phyloP scores from a whole-genome alignment of 2,113 vertebrate species.

The Sebastes schlegelii region DNA sequence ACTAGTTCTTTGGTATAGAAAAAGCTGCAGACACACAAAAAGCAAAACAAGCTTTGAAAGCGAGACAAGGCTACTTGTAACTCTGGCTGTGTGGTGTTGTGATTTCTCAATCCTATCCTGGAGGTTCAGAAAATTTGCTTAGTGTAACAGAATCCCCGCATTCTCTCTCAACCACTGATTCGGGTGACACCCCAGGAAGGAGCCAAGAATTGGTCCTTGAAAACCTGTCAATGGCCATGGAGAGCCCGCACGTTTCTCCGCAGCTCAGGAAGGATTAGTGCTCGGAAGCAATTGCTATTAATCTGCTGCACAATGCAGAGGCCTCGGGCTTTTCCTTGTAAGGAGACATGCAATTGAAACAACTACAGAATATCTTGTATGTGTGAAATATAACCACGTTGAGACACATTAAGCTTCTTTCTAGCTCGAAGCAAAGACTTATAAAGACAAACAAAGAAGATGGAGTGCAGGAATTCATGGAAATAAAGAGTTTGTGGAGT shows the following conservation, averaged over 20 bases:
- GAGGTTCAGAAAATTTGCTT: conserved; percentile 33
- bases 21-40: not conserved
- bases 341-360: conserved; percentile 10
- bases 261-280: conserved; percentile 59
- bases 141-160: conserved; percentile 55
- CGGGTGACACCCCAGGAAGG: conserved; percentile 18
- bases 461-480: not conserved
- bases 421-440: not conserved
- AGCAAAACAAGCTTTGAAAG: not conserved
- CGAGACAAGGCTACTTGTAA: not conserved
- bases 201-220: conserved; percentile 50
- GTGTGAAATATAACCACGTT: not conserved
- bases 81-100: not conserved
- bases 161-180: conserved; percentile 36
- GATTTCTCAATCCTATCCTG: conserved; percentile 22
- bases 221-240: conserved; percentile 46
- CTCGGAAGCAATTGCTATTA: conserved; percentile 40
- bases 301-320: conserved; percentile 36
- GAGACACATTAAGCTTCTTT: not conserved
- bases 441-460: not conserved
- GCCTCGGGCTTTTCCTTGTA: conserved; percentile 29
- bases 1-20: not conserved
- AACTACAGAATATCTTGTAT: not conserved
- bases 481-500: not conserved
- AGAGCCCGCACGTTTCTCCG: conserved; percentile 49